phyloP scores from a whole-genome alignment of 2,113 vertebrate genomes.

The Halcyon malimbica region DNA sequence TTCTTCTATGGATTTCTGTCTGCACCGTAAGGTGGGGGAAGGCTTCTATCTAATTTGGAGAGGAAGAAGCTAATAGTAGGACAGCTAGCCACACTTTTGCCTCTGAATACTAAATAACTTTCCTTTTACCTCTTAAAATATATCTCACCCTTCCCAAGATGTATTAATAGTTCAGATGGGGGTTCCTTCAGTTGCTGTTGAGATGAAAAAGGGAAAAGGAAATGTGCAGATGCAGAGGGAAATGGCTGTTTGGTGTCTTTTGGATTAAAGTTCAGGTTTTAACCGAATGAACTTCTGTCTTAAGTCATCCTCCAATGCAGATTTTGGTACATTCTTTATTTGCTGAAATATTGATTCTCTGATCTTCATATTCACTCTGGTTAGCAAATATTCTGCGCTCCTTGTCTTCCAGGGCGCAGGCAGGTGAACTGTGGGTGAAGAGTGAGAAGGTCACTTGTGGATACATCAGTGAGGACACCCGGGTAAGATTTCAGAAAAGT shows the following conservation, averaged over 20 bases:
- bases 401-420: conserved; percentile 86
- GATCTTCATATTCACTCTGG: background rate
- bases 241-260: background rate
- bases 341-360: background rate
- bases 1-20: background rate
- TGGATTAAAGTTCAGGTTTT: background rate
- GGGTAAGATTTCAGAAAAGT: conserved; percentile 78
- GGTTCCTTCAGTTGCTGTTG: background rate
- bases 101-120: background rate
- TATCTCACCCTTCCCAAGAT: background rate
- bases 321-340: background rate
- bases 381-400: background rate
- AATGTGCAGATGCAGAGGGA: background rate
- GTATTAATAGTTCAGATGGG: background rate
- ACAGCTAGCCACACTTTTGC: background rate
- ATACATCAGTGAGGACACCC: conserved; percentile 95
- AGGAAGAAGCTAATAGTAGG: background rate
- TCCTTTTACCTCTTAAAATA: background rate
- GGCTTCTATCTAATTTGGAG: background rate
- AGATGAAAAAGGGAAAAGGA: background rate
- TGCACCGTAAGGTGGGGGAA: background rate
- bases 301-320: background rate
- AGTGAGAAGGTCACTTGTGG: conserved; percentile 98
- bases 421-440: conserved; percentile 97
- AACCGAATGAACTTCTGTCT: background rate